phyloP scores from a whole-genome alignment of 2,888 invertebrate genomes.

The Parnassius smintheus region DNA sequence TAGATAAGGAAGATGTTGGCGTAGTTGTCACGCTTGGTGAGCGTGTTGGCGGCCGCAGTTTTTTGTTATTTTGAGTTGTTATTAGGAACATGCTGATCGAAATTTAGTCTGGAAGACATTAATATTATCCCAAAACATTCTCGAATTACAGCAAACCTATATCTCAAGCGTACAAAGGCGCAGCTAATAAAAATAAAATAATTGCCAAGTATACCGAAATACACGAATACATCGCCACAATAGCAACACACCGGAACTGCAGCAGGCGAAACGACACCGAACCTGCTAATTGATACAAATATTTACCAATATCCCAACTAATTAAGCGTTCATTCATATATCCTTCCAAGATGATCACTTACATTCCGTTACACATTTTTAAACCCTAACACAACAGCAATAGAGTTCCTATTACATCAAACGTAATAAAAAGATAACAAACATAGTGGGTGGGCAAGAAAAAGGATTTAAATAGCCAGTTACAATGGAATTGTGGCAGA shows the following conservation, averaged over 20 bases:
- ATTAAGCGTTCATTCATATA: conserved; percentile 35
- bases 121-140: too few relatives aligned
- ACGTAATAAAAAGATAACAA: neutral
- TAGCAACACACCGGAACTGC: conserved; percentile 7
- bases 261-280: conserved; percentile 10
- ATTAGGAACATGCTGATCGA: too few relatives aligned
- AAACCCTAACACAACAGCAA: neutral
- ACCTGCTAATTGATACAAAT: conserved; percentile 48
- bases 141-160: too few relatives aligned
- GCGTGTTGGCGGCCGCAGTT: too few relatives aligned
- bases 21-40: too few relatives aligned
- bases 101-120: too few relatives aligned
- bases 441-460: conserved; percentile 31
- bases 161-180: too few relatives aligned
- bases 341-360: conserved; percentile 21
- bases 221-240: neutral
- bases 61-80: too few relatives aligned
- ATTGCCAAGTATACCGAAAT: neutral
- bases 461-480: conserved; percentile 24
- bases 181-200: too few relatives aligned
- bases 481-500: conserved; percentile 9
- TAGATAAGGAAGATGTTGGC: too few relatives aligned
- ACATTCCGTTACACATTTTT: neutral
- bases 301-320: conserved; percentile 41
- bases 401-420: neutral